Percentiles rank a stretch among this genome's conserved stretches.
phyloP scores from a whole-genome alignment of 2,888 invertebrate genomes.

The Sphecodes monilicornis region DNA sequence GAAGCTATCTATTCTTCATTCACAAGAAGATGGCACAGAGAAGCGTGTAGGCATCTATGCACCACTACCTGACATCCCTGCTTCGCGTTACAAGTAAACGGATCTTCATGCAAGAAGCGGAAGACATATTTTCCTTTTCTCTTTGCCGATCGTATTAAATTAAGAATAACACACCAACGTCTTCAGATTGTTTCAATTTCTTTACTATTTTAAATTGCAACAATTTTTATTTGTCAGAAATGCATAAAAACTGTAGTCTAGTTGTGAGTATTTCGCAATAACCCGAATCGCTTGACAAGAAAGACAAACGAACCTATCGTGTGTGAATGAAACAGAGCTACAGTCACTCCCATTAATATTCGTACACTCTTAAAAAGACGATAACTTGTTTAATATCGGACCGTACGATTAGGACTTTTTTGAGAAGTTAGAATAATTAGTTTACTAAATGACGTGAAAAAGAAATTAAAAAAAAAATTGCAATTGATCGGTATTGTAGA shows the following conservation, averaged over 20 bases:
- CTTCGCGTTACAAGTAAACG: no score
- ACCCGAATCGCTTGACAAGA: no score
- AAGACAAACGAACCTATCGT: not conserved
- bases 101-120: not conserved
- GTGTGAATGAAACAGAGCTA: not conserved
- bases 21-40: not conserved
- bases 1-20: not conserved
- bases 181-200: not conserved
- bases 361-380: no score
- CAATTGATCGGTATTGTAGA: no score
- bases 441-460: no score
- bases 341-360: no score
- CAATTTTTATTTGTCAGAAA: not conserved
- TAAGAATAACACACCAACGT: not conserved
- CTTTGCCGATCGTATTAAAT: not conserved
- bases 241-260: not conserved
- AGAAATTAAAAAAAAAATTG: no score
- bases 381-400: no score
- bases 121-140: no score
- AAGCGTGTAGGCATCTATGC: not conserved
- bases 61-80: no score
- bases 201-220: not conserved
- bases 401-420: no score
- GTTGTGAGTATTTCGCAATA: not conserved
- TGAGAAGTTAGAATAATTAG: no score